Base-by-base conservation (phyloP, 2,113 vertebrate genomes). In the Cromileptes altivelis region DNA sequence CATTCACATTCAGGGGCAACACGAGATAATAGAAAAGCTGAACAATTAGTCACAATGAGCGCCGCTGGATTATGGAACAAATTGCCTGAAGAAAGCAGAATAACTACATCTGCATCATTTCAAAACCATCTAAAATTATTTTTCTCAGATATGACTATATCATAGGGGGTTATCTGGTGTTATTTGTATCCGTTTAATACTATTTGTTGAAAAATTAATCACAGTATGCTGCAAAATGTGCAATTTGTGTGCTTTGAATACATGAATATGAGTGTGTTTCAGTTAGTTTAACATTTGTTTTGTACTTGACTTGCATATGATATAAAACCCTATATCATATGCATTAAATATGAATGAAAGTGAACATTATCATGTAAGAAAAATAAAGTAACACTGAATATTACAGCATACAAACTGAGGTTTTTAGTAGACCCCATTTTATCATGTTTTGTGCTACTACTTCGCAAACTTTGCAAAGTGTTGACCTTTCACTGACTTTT, bases 1-100 rank as follows among this genome's bases (percentile, higher is more conserved):
- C 83, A 63, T n/a, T 70, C 56, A 63, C 58, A 68, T 67, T 58
- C 60, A 53, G 47, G 25, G 19, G 9, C 70, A 37, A 49, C 52
- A 60, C 69, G 57, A 71, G 80, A 85, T 77, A 64, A 88, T 30
- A 78, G 62, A 69, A 70, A 74, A 52, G 15, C 55, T 19, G 0
- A 7, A 75, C 69, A 78, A 88, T 80, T 80, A 85, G 76, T 86
- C 72, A 85, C 78, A 71, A 69, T 50, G 72, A 55, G 62, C 76
- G 77, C 62, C 49, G 49, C 55, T 71, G 65, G 18, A 70, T 50
- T 57, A 68, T 23, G 23, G 50, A 75, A 71, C 33, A 64, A 40
- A 79, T 49, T 62, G 37, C 50, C 61, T 19, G n/a, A 53, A 81
- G 62, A 78, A 67, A 70, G 40, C 37, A 75, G 60, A 78, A 78